Conservation (phyloP, 1,140 invertebrate genomes). For the Megalonaias nervosa region DNA sequence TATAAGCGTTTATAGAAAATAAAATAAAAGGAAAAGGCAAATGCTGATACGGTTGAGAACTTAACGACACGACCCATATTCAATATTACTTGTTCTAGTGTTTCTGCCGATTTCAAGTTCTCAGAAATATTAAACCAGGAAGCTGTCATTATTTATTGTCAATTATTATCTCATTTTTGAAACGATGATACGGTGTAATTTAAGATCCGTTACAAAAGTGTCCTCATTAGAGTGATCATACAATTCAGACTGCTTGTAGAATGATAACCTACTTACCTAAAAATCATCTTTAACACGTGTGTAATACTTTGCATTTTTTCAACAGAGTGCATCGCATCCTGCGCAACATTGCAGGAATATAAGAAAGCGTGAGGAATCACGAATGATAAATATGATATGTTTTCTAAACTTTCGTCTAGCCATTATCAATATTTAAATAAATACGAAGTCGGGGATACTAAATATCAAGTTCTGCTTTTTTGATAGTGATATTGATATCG, state of each 20-base stretch:
- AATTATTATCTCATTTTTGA: slow-evolving; percentile 88
- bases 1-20: slow-evolving; percentile 80
- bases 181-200: slow-evolving; percentile 69
- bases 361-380: not conserved
- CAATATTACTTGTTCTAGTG: slow-evolving; percentile 55
- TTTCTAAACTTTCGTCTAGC: not conserved
- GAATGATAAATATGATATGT: not conserved
- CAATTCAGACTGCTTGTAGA: slow-evolving; percentile 11
- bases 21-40: slow-evolving; percentile 53
- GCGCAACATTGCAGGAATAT: slow-evolving; percentile 4
- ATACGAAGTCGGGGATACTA: slow-evolving; percentile 65
- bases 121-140: slow-evolving; percentile 53
- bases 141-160: slow-evolving; percentile 86
- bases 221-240: slow-evolving; percentile 6
- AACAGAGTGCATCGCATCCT: slow-evolving; percentile 16
- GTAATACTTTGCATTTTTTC: not conserved
- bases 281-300: not conserved
- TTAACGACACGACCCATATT: slow-evolving; percentile 47
- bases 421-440: slow-evolving; percentile 27
- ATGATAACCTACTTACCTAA: slow-evolving; percentile 19
- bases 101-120: slow-evolving; percentile 42
- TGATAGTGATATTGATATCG: slow-evolving; percentile 88
- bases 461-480: slow-evolving; percentile 81
- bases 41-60: slow-evolving; percentile 41
- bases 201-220: slow-evolving; percentile 84